Evolutionary conservation across 2,113 vertebrate species (phyloP), one percentile per base, ranked within the genome.

Genomic region (Ameiurus melas): DNA sequence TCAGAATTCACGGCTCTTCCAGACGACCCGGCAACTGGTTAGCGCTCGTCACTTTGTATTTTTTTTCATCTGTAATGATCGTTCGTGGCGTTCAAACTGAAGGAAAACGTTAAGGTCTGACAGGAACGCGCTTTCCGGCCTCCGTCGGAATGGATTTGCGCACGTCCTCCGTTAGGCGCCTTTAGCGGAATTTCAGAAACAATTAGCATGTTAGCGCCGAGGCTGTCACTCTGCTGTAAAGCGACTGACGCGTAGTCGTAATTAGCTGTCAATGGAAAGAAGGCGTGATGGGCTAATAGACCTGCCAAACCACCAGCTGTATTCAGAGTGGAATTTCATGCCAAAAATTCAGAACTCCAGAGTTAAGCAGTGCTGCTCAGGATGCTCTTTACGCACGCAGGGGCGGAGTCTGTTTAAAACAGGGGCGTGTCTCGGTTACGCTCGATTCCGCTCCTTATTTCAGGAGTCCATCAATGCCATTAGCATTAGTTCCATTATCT

Each of bases 121-220:
- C 62, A 55, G 43, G 43, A 70, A 33, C 9, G 17, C 27, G 53
- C 43, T 43, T 51, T 58, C 43, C 13, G 58, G 43, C 70, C 78
- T 51, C 47, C 75, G 17, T 53, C 75, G 5, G n/a, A 43, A 55
- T 19, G 79, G 71, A 66, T 57, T 75, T 55, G n/a, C 75, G 17
- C 81, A 53, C 66, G 57, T 81, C 58, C 71, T 82, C 85, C 33
- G 51, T 89, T 90, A 89, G 73, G 83, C 75, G 68, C 70, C 88
- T 88, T 93, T 88, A 89, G 89, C 80, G 33, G 90, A 39, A 64
- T 86, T 90, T 89, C 89, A 89, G 90, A 87, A 91, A 79, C 89
- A 91, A 89, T 92, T 92, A 90, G 89, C 86, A 53, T n/a, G 83
- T 86, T 89, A 87, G 62, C 0, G 51, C 87, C 87, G 88, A 80